Evolutionary conservation across 2,797 vertebrate species (phyloP).

Genomic region (Artibeus lituratus): DNA sequence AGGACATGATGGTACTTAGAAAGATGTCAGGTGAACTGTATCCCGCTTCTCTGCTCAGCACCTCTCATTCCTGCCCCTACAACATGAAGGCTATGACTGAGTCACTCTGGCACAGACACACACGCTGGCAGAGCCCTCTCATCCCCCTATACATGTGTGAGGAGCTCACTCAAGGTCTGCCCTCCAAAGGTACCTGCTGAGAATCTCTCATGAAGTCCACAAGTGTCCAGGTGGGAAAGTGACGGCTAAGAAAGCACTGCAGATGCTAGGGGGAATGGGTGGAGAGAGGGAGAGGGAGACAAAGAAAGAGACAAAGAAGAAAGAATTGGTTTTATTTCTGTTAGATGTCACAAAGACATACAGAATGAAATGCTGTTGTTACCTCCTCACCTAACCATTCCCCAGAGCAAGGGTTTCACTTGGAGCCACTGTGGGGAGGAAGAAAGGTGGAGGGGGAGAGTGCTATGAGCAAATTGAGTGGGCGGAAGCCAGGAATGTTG

Average conservation of each 20-base stretch:
- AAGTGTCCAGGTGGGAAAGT: background rate
- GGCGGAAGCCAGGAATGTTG: background rate
- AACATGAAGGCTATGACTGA: background rate
- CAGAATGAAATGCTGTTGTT: background rate
- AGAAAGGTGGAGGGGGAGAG: background rate
- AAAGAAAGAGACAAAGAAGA: background rate
- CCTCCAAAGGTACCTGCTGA: background rate
- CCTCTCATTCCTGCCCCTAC: background rate
- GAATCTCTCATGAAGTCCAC: background rate
- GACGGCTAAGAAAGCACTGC: background rate
- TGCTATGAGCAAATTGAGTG: background rate
- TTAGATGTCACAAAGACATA: background rate
- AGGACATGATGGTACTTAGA: background rate
- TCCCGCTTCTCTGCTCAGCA: background rate
- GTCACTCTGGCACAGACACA: background rate
- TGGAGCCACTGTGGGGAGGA: fast-evolving
- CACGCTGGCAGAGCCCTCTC: background rate
- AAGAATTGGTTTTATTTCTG: background rate
- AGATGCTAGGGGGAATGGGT: background rate
- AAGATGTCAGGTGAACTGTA: background rate
- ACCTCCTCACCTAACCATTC: background rate
- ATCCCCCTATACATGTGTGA: background rate
- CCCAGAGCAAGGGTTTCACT: background rate
- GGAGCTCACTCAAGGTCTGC: background rate
- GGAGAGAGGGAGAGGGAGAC: background rate